These are phyloP conservation scores for Drosophila jambulina DNA, from an alignment of 1,140 invertebrate genomes.

Conservation along the genomic window DNA sequence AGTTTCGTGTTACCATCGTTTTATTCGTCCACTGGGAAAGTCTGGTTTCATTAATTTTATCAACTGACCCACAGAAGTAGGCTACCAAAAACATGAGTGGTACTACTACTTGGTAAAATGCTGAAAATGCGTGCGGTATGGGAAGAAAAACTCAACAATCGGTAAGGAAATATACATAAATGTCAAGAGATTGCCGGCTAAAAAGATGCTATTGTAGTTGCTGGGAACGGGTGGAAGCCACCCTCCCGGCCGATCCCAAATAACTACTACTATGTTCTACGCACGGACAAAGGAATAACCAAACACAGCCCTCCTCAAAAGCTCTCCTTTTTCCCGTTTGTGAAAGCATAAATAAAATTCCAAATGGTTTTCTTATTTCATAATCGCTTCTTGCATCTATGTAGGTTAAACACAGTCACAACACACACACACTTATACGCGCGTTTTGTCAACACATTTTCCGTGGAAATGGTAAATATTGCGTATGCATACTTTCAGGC, in stretches of 20 bases:
- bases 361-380: slow-evolving; percentile 72
- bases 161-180: slow-evolving; percentile 24
- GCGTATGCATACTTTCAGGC: slow-evolving; percentile 31
- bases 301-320: background rate
- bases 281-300: slow-evolving; percentile 10
- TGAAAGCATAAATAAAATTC: slow-evolving; percentile 16
- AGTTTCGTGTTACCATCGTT: background rate
- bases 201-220: slow-evolving; percentile 18
- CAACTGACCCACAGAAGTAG: slow-evolving; percentile 10
- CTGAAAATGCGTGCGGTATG: background rate
- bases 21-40: background rate
- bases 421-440: background rate
- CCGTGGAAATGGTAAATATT: background rate
- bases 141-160: slow-evolving; percentile 29
- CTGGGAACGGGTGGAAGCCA: slow-evolving; percentile 31
- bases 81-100: background rate
- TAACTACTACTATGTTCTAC: background rate
- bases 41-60: background rate
- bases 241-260: slow-evolving; percentile 21
- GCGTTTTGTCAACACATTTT: slow-evolving; percentile 1
- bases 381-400: slow-evolving; percentile 71
- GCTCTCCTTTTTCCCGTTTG: slow-evolving; percentile 1
- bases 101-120: background rate
- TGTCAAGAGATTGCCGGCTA: slow-evolving; percentile 29
- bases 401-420: slow-evolving; percentile 64